A percentile compares a stretch with the other conserved stretches of the same genome.
These are phyloP conservation scores for Xyliphius kryptos DNA, from an alignment of 2,113 vertebrate species.

Conservation along the genomic window DNA sequence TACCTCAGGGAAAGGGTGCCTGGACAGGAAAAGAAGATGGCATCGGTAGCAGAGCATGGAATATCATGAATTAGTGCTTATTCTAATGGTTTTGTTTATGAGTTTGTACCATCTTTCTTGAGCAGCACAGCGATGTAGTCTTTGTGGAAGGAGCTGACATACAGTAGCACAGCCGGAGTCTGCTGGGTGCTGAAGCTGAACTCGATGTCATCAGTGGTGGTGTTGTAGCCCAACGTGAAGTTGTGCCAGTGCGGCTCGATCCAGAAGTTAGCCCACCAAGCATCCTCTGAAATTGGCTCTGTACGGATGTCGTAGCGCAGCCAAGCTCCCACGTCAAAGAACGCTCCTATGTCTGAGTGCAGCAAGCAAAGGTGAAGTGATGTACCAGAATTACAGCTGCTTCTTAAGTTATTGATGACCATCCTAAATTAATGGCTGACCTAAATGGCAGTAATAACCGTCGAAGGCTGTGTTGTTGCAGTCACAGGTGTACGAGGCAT, in stretches of 20 bases:
- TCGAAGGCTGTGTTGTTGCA: conserved; percentile 89
- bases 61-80: too few species aligned
- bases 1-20: conserved; percentile 87
- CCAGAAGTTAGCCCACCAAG: conserved; percentile 81
- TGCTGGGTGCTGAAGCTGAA: conserved; percentile 91
- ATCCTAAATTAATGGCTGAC: conserved; percentile 53
- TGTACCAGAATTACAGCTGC: background rate
- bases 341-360: conserved; percentile 79
- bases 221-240: conserved; percentile 82
- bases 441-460: conserved; percentile 88
- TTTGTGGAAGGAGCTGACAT: conserved; percentile 86
- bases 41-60: background rate
- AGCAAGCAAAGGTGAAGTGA: background rate
- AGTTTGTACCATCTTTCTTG: conserved; percentile 75
- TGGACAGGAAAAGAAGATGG: conserved; percentile 45
- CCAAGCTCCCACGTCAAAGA: conserved; percentile 89
- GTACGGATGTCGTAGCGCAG: conserved; percentile 85
- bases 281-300: conserved; percentile 72
- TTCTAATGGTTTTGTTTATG: background rate
- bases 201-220: conserved; percentile 89
- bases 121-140: conserved; percentile 92
- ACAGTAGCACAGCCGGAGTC: conserved; percentile 81
- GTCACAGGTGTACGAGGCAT: conserved; percentile 89
- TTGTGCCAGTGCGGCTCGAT: conserved; percentile 76
- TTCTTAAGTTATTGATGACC: background rate